Conservation (phyloP, 2,113 vertebrate species). For the Python bivittatus region DNA sequence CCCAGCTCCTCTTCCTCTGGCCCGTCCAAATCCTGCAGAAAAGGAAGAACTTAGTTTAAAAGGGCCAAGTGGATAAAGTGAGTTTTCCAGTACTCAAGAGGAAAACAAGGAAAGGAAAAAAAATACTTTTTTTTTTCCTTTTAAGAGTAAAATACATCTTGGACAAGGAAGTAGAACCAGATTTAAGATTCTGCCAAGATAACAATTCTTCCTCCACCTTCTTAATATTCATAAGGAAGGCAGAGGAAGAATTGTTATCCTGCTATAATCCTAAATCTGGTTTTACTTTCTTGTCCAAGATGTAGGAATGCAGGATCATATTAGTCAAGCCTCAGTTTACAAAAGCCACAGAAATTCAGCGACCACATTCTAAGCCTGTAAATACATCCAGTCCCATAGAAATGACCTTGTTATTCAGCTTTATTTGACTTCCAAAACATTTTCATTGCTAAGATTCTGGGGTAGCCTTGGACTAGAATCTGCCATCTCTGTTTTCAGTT, state of each 20-base stretch:
- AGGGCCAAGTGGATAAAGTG: constrained; percentile 41
- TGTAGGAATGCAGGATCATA: background rate
- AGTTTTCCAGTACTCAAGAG: constrained; percentile 13
- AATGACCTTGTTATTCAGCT: background rate
- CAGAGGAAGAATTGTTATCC: background rate
- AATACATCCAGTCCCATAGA: background rate
- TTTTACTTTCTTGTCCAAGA: rapidly evolving
- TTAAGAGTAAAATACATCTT: background rate
- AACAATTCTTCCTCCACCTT: background rate
- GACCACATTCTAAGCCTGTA: background rate
- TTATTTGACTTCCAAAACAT: background rate
- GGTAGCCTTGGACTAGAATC: background rate
- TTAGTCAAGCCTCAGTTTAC: background rate
- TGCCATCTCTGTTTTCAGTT: background rate
- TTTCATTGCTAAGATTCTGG: background rate
- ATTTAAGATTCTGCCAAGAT: background rate
- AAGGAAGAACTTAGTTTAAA: constrained; percentile 64
- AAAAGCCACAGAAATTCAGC: background rate
- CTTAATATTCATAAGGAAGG: background rate
- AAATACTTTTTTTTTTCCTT: background rate
- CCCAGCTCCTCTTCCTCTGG: constrained; percentile 87
- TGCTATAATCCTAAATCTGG: background rate
- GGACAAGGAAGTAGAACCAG: background rate
- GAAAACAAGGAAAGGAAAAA: background rate
- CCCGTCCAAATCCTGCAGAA: constrained; percentile 81